Evolutionary conservation across 1,140 invertebrate species (phyloP).

Genomic region (Triops cancriformis): DNA sequence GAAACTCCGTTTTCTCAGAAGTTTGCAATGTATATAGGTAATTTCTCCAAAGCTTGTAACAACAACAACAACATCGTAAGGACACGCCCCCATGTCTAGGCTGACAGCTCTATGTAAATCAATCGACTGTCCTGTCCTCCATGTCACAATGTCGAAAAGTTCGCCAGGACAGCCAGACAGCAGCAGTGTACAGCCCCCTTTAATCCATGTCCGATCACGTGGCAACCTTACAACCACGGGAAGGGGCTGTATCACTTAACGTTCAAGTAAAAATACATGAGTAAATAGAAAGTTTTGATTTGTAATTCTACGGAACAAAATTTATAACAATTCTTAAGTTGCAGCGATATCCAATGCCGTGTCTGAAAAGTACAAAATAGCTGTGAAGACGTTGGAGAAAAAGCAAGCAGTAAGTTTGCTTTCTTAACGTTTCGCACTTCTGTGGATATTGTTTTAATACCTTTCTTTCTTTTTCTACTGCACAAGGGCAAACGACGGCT

Average conservation of each 20-base stretch:
- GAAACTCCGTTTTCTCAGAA: no score
- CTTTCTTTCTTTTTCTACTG: constrained; percentile 50
- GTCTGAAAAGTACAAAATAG: constrained; percentile 90
- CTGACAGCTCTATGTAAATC: no score
- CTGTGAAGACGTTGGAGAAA: constrained; percentile 88
- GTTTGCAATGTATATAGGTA: no score
- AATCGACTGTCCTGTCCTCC: no score
- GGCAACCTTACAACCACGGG: constrained; percentile 83
- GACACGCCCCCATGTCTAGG: no score
- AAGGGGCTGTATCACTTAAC: constrained; percentile 63
- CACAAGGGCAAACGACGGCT: constrained; percentile 58
- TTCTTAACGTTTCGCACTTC: neutral
- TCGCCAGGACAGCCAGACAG: no score
- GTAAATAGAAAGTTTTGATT: neutral
- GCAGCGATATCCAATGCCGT: constrained; percentile 93
- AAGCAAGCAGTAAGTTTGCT: constrained; percentile 79
- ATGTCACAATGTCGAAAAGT: no score
- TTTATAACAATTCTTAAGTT: no score
- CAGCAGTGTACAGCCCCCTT: no score
- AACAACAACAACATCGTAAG: no score
- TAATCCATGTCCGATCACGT: constrained; percentile 68
- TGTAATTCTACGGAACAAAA: no score
- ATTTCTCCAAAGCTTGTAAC: no score
- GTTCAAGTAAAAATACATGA: constrained; percentile 44
- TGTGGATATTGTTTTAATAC: constrained; percentile 11